A percentile compares a stretch with the other conserved stretches of the same genome.
Conservation (phyloP, 1,140 invertebrate species). For the Teleopsis dalmanni region DNA sequence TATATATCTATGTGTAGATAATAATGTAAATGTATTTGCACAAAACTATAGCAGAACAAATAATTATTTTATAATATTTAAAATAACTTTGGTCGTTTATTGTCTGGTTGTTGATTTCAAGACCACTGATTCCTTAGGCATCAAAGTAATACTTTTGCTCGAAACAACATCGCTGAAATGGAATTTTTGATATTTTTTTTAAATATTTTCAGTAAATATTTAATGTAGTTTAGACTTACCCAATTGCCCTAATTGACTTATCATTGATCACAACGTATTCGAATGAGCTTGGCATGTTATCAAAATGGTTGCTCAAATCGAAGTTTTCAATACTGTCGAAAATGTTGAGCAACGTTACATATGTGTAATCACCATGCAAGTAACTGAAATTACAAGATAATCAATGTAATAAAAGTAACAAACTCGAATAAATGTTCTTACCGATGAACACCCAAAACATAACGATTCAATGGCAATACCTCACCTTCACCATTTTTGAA, state of each 20-base stretch:
- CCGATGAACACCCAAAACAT: conserved; percentile 39
- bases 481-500: conserved; percentile 50
- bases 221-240: no score
- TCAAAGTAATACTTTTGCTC: not conserved
- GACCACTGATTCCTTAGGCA: not conserved
- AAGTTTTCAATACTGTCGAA: conserved; percentile 30
- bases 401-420: not conserved
- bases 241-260: conserved; percentile 19
- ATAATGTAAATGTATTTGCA: no score
- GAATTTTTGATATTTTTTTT: not conserved
- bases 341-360: conserved; percentile 34
- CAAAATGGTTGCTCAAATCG: conserved; percentile 23
- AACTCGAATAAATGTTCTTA: conserved; percentile 8
- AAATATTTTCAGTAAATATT: no score
- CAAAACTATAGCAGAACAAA: no score
- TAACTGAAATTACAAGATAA: conserved; percentile 13
- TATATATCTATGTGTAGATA: no score
- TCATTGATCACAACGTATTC: conserved; percentile 32
- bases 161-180: not conserved
- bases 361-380: conserved; percentile 24
- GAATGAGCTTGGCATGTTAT: conserved; percentile 24
- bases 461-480: conserved; percentile 24
- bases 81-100: no score
- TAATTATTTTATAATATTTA: no score
- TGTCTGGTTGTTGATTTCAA: not conserved